Conservation (phyloP, 2,797 vertebrate genomes). For the Pangasius mekongensis region DNA sequence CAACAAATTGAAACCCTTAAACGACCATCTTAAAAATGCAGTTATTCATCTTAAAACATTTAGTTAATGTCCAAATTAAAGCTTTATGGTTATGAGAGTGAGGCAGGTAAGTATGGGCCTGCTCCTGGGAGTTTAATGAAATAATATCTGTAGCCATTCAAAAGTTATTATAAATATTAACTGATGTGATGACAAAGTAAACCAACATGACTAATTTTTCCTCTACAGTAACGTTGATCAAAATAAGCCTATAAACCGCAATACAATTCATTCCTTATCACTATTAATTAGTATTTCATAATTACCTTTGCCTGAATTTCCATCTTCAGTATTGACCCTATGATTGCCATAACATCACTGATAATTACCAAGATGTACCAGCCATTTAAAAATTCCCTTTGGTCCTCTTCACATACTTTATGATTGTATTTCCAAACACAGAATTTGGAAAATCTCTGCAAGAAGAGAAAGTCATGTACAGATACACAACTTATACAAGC, state of each 20-base stretch:
- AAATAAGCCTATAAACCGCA: not conserved
- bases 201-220: not conserved
- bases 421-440: conserved; percentile 83
- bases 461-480: not conserved
- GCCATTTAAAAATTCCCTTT: conserved; percentile 88
- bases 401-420: conserved; percentile 81
- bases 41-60: not conserved
- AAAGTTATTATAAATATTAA: not conserved
- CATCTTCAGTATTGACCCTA: conserved; percentile 95
- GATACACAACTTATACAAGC: not conserved
- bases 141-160: not conserved
- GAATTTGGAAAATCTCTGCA: conserved; percentile 87
- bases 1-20: not conserved
- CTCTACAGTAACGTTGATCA: not conserved
- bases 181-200: not conserved
- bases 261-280: not conserved
- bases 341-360: conserved; percentile 90
- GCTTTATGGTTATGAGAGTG: not conserved
- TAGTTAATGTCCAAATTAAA: not conserved
- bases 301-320: conserved; percentile 95
- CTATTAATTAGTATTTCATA: not conserved
- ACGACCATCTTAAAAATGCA: not conserved
- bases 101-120: not conserved
- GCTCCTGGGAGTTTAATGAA: not conserved
- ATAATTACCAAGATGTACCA: conserved; percentile 93